These are phyloP conservation scores for Procavia capensis DNA, from an alignment of 2,113 vertebrate genomes.

Conservation along the genomic window DNA sequence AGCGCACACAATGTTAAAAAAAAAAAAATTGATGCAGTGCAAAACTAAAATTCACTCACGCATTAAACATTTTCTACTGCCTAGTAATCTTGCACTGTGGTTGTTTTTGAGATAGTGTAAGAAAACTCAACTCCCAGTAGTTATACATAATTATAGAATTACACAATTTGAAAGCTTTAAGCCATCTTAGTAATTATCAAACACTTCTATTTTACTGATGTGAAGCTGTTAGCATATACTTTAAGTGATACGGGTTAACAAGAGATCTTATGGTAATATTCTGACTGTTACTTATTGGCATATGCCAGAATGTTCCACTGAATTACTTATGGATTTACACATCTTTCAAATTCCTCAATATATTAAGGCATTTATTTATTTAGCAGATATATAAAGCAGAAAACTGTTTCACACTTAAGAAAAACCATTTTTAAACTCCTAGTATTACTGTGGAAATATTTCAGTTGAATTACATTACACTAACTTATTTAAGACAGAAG, in stretches of 20 bases:
- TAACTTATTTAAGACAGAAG: neutral
- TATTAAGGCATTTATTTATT: neutral
- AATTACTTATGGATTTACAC: neutral
- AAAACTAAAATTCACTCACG: conserved; percentile 2
- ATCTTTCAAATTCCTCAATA: neutral
- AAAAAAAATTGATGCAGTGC: neutral
- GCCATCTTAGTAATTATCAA: neutral
- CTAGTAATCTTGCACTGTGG: neutral
- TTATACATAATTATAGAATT: neutral
- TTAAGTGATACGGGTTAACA: neutral
- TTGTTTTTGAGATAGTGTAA: neutral
- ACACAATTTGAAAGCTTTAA: neutral
- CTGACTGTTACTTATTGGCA: neutral
- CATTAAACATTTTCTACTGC: neutral
- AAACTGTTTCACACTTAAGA: neutral
- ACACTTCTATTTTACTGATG: neutral
- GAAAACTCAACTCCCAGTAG: neutral
- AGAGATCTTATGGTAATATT: neutral
- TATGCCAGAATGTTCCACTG: neutral
- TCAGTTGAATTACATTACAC: neutral
- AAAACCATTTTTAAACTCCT: neutral
- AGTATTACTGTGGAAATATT: neutral
- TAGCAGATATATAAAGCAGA: neutral
- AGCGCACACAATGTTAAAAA: too few relatives aligned
- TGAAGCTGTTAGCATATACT: conserved; percentile 22